Percentiles rank a stretch among this genome's conserved stretches.
These are phyloP conservation scores for Hippocampus kuda DNA, from an alignment of 2,797 vertebrate genomes.

Conservation along the genomic window DNA sequence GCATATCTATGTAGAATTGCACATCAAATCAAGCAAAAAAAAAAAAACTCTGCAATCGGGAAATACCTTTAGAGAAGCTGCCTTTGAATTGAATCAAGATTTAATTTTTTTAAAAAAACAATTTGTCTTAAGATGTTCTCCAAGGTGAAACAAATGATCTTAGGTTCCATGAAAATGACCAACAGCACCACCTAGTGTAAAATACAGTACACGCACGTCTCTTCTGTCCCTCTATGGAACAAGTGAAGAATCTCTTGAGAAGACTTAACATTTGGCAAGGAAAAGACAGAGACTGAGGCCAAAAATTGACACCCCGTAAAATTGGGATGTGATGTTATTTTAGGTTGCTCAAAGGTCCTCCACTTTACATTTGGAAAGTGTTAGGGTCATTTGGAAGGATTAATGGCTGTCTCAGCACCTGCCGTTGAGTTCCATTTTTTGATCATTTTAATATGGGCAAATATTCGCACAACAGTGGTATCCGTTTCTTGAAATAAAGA, in stretches of 20 bases:
- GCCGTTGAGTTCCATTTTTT: background rate
- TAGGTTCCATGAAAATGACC: background rate
- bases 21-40: background rate
- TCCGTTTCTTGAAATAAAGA: conserved; percentile 11
- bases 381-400: background rate
- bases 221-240: background rate
- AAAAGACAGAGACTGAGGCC: background rate
- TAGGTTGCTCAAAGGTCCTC: background rate
- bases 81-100: background rate
- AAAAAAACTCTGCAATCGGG: background rate
- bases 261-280: too few species aligned
- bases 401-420: background rate
- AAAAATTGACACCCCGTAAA: background rate
- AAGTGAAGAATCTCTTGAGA: background rate
- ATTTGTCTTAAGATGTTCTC: background rate
- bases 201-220: background rate
- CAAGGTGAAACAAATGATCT: background rate
- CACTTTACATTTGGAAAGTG: background rate
- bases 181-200: background rate
- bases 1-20: background rate
- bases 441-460: background rate
- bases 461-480: background rate
- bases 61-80: too few species aligned
- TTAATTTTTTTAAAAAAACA: background rate
- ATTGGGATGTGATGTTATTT: background rate